Conservation (phyloP, 1,140 invertebrate species). For the Eciton burchellii region DNA sequence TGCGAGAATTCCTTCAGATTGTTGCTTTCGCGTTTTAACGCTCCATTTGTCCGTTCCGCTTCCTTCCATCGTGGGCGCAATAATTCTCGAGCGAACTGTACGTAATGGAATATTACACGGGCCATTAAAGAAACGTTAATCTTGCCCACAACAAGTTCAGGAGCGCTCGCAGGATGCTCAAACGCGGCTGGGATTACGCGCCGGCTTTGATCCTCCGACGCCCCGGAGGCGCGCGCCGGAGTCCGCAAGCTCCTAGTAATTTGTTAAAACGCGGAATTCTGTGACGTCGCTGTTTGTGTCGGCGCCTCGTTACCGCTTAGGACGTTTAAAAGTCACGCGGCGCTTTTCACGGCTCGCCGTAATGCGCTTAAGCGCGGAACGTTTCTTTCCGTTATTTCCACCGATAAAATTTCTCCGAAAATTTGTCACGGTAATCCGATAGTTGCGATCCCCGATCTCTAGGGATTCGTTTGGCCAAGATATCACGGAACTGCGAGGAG, state of each 20-base stretch:
- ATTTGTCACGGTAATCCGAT: background rate
- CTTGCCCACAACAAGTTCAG: slow-evolving; percentile 84
- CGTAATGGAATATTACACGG: slow-evolving; percentile 85
- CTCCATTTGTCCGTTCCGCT: slow-evolving; percentile 34
- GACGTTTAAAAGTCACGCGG: slow-evolving; percentile 46
- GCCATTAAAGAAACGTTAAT: slow-evolving; percentile 86
- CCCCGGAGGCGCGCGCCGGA: slow-evolving; percentile 59
- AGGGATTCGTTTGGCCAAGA: too few relatives aligned
- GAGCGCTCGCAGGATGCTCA: slow-evolving; percentile 76
- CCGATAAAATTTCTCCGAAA: background rate
- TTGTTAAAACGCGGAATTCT: slow-evolving; percentile 83
- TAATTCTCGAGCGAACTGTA: slow-evolving; percentile 75
- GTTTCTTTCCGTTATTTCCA: background rate
- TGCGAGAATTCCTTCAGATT: slow-evolving; percentile 34
- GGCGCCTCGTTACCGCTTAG: slow-evolving; percentile 49
- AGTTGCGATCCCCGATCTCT: background rate
- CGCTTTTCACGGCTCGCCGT: slow-evolving; percentile 29
- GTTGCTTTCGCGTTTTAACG: slow-evolving; percentile 34
- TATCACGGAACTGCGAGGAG: too few relatives aligned
- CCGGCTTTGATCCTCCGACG: slow-evolving; percentile 80
- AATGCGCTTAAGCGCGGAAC: slow-evolving; percentile 7
- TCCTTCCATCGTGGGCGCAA: slow-evolving; percentile 57
- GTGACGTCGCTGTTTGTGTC: slow-evolving; percentile 63
- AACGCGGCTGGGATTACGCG: slow-evolving; percentile 78
- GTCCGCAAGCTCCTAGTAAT: slow-evolving; percentile 74